A percentile compares a stretch with the other conserved stretches of the same genome.
These are phyloP conservation scores for Germaria angustata DNA, from an alignment of 2,888 invertebrate species.

Conservation along the genomic window DNA sequence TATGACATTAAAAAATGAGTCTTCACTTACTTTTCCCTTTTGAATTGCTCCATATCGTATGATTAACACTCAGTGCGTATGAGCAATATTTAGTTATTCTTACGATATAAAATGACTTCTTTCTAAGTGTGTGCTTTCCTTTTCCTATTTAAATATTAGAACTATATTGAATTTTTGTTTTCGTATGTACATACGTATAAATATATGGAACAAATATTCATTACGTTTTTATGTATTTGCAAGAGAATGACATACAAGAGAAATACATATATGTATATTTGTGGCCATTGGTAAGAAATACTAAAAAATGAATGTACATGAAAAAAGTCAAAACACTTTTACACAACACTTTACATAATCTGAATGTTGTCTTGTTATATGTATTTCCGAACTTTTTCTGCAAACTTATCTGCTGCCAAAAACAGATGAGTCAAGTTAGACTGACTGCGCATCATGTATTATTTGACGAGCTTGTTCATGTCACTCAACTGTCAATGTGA, in stretches of 20 bases:
- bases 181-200: too few relatives aligned
- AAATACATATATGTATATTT: too few relatives aligned
- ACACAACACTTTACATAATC: neutral
- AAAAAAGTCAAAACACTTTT: neutral
- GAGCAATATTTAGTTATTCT: neutral
- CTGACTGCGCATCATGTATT: constrained; percentile 22
- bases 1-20: too few relatives aligned
- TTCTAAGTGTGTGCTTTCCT: too few relatives aligned
- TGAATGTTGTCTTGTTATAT: too few relatives aligned
- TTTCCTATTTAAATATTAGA: neutral
- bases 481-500: constrained; percentile 52
- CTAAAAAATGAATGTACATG: neutral
- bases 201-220: neutral
- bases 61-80: neutral
- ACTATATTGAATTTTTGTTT: neutral
- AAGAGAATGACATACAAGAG: neutral
- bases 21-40: too few relatives aligned
- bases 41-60: neutral
- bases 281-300: constrained; percentile 6
- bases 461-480: constrained; percentile 42
- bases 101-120: too few relatives aligned
- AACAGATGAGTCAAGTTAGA: constrained; percentile 30
- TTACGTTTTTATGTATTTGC: neutral
- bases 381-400: too few relatives aligned
- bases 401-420: constrained; percentile 13